phyloP scores from a whole-genome alignment of 2,888 invertebrate genomes.

The Pycnomerus fuliginosus region DNA sequence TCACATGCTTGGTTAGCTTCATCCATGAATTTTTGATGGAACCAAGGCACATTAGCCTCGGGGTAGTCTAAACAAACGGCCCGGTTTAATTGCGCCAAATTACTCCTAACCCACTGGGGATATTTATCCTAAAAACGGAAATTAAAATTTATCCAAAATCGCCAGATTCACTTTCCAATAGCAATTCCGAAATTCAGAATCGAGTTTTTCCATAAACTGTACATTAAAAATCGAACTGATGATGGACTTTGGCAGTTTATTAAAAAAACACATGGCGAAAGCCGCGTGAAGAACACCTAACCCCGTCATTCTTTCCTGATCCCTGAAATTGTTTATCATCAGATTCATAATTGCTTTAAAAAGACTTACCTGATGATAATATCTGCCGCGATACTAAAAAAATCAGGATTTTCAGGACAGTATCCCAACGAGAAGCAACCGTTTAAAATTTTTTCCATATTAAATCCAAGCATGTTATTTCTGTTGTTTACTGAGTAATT shows the following conservation, averaged over 20 bases:
- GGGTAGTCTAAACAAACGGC: slow-evolving; percentile 65
- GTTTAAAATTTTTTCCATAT: slow-evolving; percentile 55
- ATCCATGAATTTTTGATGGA: slow-evolving; percentile 63
- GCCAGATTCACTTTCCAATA: slow-evolving; percentile 54
- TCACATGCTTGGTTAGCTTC: slow-evolving; percentile 53
- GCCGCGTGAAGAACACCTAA: slow-evolving; percentile 57
- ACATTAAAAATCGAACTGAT: slow-evolving; percentile 60
- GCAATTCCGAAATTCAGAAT: slow-evolving; percentile 58
- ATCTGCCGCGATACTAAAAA: slow-evolving; percentile 49
- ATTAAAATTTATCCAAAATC: neutral
- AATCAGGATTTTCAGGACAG: slow-evolving; percentile 50
- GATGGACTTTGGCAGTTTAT: slow-evolving; percentile 54
- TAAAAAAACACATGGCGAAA: slow-evolving; percentile 57
- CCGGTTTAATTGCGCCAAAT: slow-evolving; percentile 64
- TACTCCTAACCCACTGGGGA: slow-evolving; percentile 56
- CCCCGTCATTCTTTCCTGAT: slow-evolving; percentile 57
- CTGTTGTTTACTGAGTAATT: slow-evolving; percentile 53
- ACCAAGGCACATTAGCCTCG: slow-evolving; percentile 65
- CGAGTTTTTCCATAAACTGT: slow-evolving; percentile 60
- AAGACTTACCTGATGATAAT: slow-evolving; percentile 53
- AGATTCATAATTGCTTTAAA: neutral
- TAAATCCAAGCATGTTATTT: slow-evolving; percentile 54
- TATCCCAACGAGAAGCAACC: slow-evolving; percentile 57
- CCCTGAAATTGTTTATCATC: slow-evolving; percentile 49
- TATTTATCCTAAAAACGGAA: slow-evolving; percentile 54